Base-by-base conservation (phyloP, 1,140 invertebrate genomes). In the Philopotamus ludificatus region DNA sequence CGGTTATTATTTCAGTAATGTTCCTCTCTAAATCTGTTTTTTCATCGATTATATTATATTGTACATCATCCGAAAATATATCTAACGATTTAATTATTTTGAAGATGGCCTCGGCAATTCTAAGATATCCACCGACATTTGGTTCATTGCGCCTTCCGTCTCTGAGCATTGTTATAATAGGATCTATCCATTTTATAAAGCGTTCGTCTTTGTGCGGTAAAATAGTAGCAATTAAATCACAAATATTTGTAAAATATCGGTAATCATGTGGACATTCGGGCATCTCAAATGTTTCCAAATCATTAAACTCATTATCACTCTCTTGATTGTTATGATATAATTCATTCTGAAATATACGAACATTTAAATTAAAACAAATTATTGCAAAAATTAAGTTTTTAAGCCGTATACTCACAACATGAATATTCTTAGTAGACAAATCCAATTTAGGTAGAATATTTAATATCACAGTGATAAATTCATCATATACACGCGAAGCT, bases 371-470 rank as follows among this genome's bases (percentile, higher is more conserved):
- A 15, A 2, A n/a, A 55, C 3, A 28, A 26, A 8, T 15, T 15
- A 54, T 15, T 21, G 22, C 8, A 42, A 22, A 42, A 21, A 45
- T 59, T n/a, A 59, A 26, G n/a, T n/a, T n/a, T n/a, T n/a, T n/a
- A 45, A 22, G 4, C 2, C 15, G 44, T 51, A 23, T 51, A 51
- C 47, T 1, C 23, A 51, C 59, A 3, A 28, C 23, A 12, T 12
- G 10, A 15, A 51, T 39, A 18, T 10, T 41, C 51, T 63, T 45
- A 12, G 23, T 26, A 1, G 51, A 63, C 3, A 55, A 18, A 42
- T 70, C 57, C 1, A 70, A 57, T 20, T 18, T 65, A 10, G 65
- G 61, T 8, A 67, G 16, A 20, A 62, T 54, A n/a, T 67, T 67
- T 15, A 67, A 42, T 12, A 67, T 23, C 9, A 47, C 39, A 28